Base-by-base conservation (phyloP, 2,113 vertebrate species). In the Phyllostomus hastatus region DNA sequence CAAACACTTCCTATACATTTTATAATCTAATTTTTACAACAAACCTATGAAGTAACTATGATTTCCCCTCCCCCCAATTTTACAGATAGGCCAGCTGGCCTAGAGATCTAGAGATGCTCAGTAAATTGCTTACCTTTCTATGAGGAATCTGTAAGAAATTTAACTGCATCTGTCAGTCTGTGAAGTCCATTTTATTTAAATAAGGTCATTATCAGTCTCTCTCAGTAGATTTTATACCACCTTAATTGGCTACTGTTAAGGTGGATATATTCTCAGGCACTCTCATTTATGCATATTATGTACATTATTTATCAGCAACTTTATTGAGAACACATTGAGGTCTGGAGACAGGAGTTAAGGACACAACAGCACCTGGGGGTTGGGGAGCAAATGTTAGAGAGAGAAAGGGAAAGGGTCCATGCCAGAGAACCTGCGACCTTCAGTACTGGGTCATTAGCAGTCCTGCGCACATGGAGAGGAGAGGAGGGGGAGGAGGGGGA, bases 181-280 rank as follows among this genome's bases (percentile, higher is more conserved):
- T 48, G 4, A 73, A 92, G 48, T 79, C n/a, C 20, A 35, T 48
- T 41, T 90, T 89, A 72, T 70, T 83, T 79, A 61, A 87, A n/a
- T n/a, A 28, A 31, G 28, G n/a, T 70, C 35, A 76, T 80, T 84
- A 72, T 59, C 9, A 46, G 8, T 92, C 24, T 91, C 19, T 92
- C 24, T 38, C 52, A 76, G 17, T 93, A 72, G 46, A 76, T 82
- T 92, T 83, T 43, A 67, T 0, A 46, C 4, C 1, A 72, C 5
- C 8, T 48, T 75, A 94, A 61, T 50, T 96, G 41, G 48, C 84
- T 69, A 76, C 66, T 72, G 59, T 94, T 78, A 92, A 96, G 31
- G 43, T 78, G n/a, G 11, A 64, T 52, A 72, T 89, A 35, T 86
- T 78, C 19, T 57, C 26, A 72, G 10, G 70, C 26, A 78, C 10